These are phyloP conservation scores for Myopa testacea DNA, from an alignment of 2,888 invertebrate species.

Conservation along the genomic window DNA sequence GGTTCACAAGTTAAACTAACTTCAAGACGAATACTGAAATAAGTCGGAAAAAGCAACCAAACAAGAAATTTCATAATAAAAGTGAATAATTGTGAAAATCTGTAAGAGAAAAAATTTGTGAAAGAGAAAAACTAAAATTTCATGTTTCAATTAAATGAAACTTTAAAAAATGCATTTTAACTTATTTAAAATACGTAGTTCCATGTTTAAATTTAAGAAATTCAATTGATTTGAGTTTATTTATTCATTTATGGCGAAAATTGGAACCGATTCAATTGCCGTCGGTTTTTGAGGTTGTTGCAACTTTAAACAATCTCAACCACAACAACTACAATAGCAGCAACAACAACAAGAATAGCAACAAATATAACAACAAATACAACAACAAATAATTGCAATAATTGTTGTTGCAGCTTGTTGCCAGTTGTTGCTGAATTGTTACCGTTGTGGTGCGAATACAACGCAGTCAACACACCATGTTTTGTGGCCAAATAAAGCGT, in stretches of 20 bases:
- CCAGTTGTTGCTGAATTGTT: neutral
- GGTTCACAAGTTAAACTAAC: constrained; percentile 21
- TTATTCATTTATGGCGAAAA: too few species aligned
- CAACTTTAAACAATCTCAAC: neutral
- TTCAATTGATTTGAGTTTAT: too few species aligned
- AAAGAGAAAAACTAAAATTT: too few species aligned
- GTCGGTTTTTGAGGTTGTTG: neutral
- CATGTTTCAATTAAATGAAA: too few species aligned
- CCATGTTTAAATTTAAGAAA: too few species aligned
- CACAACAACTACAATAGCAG: neutral
- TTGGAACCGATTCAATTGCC: too few species aligned
- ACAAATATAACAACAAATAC: neutral
- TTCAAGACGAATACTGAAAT: neutral
- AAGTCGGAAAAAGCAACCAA: neutral
- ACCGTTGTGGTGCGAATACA: neutral
- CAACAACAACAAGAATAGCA: neutral
- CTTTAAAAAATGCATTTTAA: too few species aligned
- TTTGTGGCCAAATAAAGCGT: constrained; percentile 1
- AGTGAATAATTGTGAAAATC: too few species aligned
- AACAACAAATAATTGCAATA: constrained; percentile 9
- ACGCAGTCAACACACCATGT: neutral
- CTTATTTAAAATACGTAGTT: too few species aligned
- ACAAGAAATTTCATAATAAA: too few species aligned
- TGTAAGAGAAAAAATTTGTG: too few species aligned
- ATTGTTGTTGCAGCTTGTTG: neutral